Conservation (phyloP, 2,113 vertebrate genomes). For the Salvelinus namaycush region DNA sequence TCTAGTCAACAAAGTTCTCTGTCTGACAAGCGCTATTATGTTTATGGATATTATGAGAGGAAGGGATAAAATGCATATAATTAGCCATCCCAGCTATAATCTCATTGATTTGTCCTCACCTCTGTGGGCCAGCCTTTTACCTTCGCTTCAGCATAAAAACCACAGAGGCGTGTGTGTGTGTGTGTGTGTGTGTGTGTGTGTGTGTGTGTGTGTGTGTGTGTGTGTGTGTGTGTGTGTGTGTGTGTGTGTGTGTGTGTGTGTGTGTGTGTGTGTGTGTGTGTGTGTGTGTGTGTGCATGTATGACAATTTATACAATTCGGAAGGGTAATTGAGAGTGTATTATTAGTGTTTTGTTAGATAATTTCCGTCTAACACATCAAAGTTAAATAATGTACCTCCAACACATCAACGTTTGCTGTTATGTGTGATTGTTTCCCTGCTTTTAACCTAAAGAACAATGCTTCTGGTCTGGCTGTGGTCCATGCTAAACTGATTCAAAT, state of each 20-base stretch:
- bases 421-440: neutral
- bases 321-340: neutral
- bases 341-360: neutral
- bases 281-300: neutral
- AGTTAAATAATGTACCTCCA: neutral
- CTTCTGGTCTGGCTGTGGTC: neutral
- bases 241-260: constrained; percentile 9
- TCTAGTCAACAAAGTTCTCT: constrained; percentile 75
- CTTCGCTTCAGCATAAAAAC: constrained; percentile 55
- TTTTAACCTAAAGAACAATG: neutral
- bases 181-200: constrained; percentile 15
- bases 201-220: constrained; percentile 9
- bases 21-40: constrained; percentile 75
- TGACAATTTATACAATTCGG: neutral
- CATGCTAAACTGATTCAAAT: neutral
- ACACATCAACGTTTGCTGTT: neutral
- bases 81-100: constrained; percentile 79
- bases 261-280: constrained; percentile 1
- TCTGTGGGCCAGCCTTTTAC: constrained; percentile 62
- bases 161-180: constrained; percentile 35
- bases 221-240: constrained; percentile 8
- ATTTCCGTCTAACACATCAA: neutral
- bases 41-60: constrained; percentile 66
- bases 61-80: constrained; percentile 75
- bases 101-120: constrained; percentile 72